Base-by-base conservation (phyloP, 1,140 invertebrate species). In the Drosophila aff. region DNA sequence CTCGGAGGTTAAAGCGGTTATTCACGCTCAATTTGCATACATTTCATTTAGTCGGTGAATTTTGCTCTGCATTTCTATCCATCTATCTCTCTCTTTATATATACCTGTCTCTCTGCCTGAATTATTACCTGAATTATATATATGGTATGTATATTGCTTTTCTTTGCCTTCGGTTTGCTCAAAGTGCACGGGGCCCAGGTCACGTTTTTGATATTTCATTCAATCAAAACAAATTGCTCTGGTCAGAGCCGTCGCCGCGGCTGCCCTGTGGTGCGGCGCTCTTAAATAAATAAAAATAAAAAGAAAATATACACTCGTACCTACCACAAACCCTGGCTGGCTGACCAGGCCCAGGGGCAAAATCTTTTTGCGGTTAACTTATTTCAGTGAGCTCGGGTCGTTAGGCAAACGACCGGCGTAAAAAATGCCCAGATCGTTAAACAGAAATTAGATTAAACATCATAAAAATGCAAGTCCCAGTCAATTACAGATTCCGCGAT, bases 121-220 rank as follows among this genome's bases (percentile, higher is more conserved):
- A 66, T 76, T 76, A 63, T 77, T 74, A 57, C 62, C 62, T 63
- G 63, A 55, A 64, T 61, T 46, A 46, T 66, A 67, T 28, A 46
- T 18, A 21, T 21, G 21, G 21, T 43, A n/a, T 11, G 9, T 33
- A 11, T 65, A 73, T 73, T 68, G 77, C 47, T 61, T 67, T 65
- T 40, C 50, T 64, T 67, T 53, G 44, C 60, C 64, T 65, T 55
- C 38, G 66, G 53, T 16, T 41, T 36, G 52, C 44, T 64, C 33
- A 52, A 60, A 66, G 58, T 84, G 67, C 85, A 81, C 65, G 53
- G 69, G 53, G 69, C 81, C 76, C 79, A 74, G 85, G 85, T 90
- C 85, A 90, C 85, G 85, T 90, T 90, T 90, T 76, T 90, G 86
- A 90, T 90, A 90, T 90, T 90, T 90, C 85, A 90, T 85, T 90